Conservation (phyloP, 1,140 invertebrate species). For the Aphelinus atriplicis region DNA sequence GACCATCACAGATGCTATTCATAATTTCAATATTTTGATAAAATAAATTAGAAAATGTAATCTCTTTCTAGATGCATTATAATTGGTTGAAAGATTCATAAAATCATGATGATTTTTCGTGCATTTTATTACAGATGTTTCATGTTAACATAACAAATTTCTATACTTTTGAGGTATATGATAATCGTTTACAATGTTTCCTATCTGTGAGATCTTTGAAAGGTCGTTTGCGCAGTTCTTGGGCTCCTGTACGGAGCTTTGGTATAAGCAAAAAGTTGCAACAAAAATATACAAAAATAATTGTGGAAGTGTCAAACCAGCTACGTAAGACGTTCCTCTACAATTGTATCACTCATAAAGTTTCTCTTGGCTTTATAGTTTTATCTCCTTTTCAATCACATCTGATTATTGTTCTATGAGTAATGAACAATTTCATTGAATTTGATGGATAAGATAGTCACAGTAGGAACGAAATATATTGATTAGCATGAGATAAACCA, state of each 20-base stretch:
- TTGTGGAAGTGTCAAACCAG: slow-evolving; percentile 16
- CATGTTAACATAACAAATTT: slow-evolving; percentile 65
- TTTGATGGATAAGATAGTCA: too few species aligned
- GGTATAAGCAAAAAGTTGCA: slow-evolving; percentile 41
- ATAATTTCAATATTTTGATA: too few species aligned
- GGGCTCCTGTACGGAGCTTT: slow-evolving; percentile 50
- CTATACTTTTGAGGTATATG: slow-evolving; percentile 67
- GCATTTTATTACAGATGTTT: slow-evolving; percentile 63
- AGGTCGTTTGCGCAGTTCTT: slow-evolving; percentile 51
- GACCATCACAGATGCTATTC: too few species aligned
- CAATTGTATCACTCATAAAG: slow-evolving; percentile 29
- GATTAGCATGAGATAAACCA: too few species aligned
- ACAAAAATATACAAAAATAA: slow-evolving; percentile 28
- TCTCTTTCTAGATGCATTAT: too few species aligned
- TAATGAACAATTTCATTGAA: too few species aligned
- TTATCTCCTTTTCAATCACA: too few species aligned
- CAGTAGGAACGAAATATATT: too few species aligned
- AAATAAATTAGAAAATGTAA: too few species aligned
- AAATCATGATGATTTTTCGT: slow-evolving; percentile 44
- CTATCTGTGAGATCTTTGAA: slow-evolving; percentile 61
- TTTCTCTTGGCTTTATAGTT: not conserved
- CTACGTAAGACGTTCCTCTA: slow-evolving; percentile 23
- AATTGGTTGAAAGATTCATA: not conserved
- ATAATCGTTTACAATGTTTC: slow-evolving; percentile 62
- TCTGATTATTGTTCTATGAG: too few species aligned